Percentiles rank a stretch among this genome's conserved stretches.
These are phyloP conservation scores for Tachina grossa DNA, from an alignment of 2,888 invertebrate genomes.

Conservation along the genomic window DNA sequence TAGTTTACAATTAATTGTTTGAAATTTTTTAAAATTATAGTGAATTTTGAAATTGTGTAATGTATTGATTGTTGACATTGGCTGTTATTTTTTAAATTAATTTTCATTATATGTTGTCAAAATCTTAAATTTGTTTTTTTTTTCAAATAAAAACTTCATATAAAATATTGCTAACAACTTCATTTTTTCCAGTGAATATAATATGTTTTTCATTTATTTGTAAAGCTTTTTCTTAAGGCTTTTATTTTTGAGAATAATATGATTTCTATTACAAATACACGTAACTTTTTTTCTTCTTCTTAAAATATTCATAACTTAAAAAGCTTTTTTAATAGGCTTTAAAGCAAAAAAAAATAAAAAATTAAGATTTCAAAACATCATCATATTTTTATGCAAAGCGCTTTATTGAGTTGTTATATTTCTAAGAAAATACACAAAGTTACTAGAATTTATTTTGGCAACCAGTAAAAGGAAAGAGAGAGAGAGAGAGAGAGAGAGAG, in stretches of 20 bases:
- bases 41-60: conserved; percentile 39
- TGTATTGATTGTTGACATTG: conserved; percentile 56
- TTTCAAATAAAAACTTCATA: conserved; percentile 31
- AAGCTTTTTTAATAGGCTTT: conserved; percentile 53
- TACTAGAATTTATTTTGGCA: conserved; percentile 3
- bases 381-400: conserved; percentile 43
- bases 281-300: neutral
- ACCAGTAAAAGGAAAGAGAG: conserved; percentile 41
- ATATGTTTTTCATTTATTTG: conserved; percentile 19
- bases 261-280: conserved; percentile 51
- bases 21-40: conserved; percentile 32
- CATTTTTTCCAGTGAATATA: neutral
- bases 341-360: neutral
- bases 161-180: conserved; percentile 37
- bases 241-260: conserved; percentile 29
- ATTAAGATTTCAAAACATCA: neutral
- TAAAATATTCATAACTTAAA: neutral
- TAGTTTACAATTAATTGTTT: conserved; percentile 61
- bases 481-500: conserved; percentile 72
- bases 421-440: neutral
- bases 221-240: conserved; percentile 53
- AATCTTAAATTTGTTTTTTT: conserved; percentile 14
- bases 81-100: conserved; percentile 43
- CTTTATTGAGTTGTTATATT: conserved; percentile 37
- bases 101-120: conserved; percentile 13